Base-by-base conservation (phyloP, 2,888 invertebrate genomes). In the Trichacis sp. region DNA sequence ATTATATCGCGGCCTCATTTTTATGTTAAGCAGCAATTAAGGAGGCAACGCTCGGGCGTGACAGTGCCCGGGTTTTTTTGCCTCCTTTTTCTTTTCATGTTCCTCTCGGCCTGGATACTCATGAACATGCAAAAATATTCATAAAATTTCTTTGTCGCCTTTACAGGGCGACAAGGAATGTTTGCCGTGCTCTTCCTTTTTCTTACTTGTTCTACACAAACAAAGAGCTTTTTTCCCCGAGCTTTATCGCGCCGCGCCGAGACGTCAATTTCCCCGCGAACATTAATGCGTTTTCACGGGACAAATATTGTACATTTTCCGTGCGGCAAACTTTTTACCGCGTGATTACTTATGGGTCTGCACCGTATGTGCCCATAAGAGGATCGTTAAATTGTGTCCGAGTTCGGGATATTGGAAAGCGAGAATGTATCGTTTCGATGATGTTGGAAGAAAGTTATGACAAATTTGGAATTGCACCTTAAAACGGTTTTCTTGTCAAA, bases 101-200 rank as follows among this genome's bases (percentile, higher is more conserved):
- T 58, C 57, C 55, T 33, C 58, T 55, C 55, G 56, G 55, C 53
- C 56, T 47, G 62, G 62, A 51, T 55, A 59, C 59, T 55, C 62
- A 62, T 67, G 58, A 67, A 59, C 59, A 67, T 67, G 66, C 62
- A 62, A 62, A 67, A 59, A 48, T 67, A 67, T 67, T 67, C 66
- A 67, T 67, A 67, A 62, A 66, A 36, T 47, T 67, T 66, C 57
- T 53, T 66, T 67, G 62, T 62, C 59, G 50, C 56, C 63, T 67
- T 63, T 59, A 63, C 56, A 36, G 47, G 56, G 52, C 15, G 60
- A 47, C 63, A 56, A 56, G 63, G 59, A 60, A 54, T 56, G 62
- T 63, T 67, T 62, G 59, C 54, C 47, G 43, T 38, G 14, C 49
- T 52, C n/a, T 43, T 56, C 45, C 29, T 48, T 64, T 48, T 19